Conservation (phyloP, 2,888 invertebrate genomes). For the Lumbricus terrestris region DNA sequence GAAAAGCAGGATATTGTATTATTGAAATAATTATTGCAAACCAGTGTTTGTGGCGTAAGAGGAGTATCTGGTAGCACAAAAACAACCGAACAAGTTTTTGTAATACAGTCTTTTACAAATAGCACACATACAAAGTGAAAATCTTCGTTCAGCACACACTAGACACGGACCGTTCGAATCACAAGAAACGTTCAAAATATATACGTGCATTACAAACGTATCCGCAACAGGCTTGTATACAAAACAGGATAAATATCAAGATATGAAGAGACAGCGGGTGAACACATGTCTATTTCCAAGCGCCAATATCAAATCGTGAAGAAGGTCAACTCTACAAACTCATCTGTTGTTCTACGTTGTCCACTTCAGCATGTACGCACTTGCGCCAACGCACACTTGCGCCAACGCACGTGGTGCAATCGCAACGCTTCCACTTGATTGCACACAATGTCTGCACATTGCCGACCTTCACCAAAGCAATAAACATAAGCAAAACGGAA, state of each 20-base stretch:
- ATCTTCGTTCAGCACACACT: background rate
- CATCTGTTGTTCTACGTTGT: background rate
- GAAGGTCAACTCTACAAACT: background rate
- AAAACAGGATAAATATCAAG: conserved; percentile 3
- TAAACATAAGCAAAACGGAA: background rate
- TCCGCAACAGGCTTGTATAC: background rate
- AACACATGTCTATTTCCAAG: background rate
- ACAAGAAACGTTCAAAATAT: conserved; percentile 3
- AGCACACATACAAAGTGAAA: background rate
- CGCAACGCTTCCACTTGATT: background rate
- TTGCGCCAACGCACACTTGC: background rate
- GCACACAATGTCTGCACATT: background rate
- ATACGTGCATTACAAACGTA: background rate
- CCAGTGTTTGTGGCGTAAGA: background rate
- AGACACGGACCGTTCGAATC: conserved; percentile 3
- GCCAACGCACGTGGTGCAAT: background rate
- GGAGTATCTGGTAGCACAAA: background rate
- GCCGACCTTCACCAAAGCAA: background rate
- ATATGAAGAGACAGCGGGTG: background rate
- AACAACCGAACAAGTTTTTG: background rate
- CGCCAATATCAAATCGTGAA: conserved; percentile 3
- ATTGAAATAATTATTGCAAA: background rate
- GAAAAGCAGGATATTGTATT: background rate
- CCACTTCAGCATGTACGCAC: background rate
- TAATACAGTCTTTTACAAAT: background rate